Percentiles rank a stretch among this genome's conserved stretches.
These are phyloP conservation scores for Acrobasis repandana DNA, from an alignment of 2,888 invertebrate genomes.

Conservation along the genomic window DNA sequence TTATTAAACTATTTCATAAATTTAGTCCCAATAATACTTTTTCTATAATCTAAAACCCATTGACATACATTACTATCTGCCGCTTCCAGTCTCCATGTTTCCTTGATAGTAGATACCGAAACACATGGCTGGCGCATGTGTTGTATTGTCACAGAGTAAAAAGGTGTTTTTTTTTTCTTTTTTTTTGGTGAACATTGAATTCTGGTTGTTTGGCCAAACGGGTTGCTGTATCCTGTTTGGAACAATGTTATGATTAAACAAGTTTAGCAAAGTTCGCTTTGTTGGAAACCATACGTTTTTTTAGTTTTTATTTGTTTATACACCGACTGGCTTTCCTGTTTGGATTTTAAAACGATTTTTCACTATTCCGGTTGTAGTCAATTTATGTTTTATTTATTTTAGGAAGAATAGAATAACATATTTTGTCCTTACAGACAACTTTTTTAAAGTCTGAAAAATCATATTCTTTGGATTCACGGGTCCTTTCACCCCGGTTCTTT, in stretches of 20 bases:
- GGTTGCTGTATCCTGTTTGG: slow-evolving; percentile 14
- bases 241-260: slow-evolving; percentile 17
- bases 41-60: neutral
- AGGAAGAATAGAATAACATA: neutral
- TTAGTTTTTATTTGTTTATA: neutral
- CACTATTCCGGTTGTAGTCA: neutral
- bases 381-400: neutral
- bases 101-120: slow-evolving; percentile 4
- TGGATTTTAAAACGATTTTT: neutral
- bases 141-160: slow-evolving; percentile 19
- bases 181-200: slow-evolving; percentile 8
- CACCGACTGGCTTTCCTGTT: neutral
- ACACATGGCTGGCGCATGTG: slow-evolving; percentile 23
- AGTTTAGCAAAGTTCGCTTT: slow-evolving; percentile 12
- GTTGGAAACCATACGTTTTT: neutral
- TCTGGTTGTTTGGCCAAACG: slow-evolving; percentile 13
- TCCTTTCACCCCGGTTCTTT: no score
- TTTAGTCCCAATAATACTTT: no score
- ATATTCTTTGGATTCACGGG: no score
- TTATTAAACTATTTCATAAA: no score
- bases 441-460: no score
- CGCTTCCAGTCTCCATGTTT: slow-evolving; percentile 11
- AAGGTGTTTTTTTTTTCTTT: slow-evolving; percentile 6
- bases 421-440: no score
- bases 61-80: neutral